Evolutionary conservation across 2,113 vertebrate species (phyloP).

Genomic region (Anas platyrhynchos): DNA sequence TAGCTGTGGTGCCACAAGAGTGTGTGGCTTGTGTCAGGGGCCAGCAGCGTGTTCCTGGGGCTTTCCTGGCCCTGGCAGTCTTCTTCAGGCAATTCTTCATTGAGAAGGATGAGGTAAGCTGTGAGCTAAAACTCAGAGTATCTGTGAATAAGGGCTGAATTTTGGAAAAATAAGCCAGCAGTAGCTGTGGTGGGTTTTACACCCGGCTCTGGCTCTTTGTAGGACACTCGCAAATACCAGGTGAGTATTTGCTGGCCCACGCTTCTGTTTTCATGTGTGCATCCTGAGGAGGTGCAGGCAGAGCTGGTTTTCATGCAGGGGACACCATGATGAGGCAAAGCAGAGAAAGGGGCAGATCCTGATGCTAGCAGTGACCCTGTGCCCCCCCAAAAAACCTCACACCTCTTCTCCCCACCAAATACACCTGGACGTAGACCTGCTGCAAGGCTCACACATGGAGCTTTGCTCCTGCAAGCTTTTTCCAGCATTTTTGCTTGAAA

Average conservation of each 20-base stretch:
- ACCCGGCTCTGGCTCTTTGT: neutral
- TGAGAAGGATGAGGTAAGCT: too few species aligned
- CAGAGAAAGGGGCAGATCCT: neutral
- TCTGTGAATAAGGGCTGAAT: neutral
- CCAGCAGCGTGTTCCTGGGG: too few species aligned
- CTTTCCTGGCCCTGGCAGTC: too few species aligned
- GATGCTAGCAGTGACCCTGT: neutral
- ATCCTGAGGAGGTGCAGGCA: neutral
- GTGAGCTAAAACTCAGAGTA: neutral
- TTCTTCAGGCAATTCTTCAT: too few species aligned
- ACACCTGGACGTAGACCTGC: neutral
- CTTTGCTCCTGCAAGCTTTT: neutral
- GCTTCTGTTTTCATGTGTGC: neutral
- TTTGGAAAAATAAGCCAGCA: neutral
- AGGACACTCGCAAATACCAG: neutral
- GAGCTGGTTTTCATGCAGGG: neutral
- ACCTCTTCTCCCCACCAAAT: neutral
- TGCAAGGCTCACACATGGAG: neutral
- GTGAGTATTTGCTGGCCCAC: neutral
- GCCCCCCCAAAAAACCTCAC: neutral
- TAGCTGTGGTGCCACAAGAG: too few species aligned
- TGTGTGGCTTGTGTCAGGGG: too few species aligned
- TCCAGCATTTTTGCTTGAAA: neutral
- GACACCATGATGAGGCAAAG: neutral
- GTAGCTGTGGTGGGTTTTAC: neutral